phyloP scores from a whole-genome alignment of 2,888 invertebrate genomes.

The Agrochola litura region DNA sequence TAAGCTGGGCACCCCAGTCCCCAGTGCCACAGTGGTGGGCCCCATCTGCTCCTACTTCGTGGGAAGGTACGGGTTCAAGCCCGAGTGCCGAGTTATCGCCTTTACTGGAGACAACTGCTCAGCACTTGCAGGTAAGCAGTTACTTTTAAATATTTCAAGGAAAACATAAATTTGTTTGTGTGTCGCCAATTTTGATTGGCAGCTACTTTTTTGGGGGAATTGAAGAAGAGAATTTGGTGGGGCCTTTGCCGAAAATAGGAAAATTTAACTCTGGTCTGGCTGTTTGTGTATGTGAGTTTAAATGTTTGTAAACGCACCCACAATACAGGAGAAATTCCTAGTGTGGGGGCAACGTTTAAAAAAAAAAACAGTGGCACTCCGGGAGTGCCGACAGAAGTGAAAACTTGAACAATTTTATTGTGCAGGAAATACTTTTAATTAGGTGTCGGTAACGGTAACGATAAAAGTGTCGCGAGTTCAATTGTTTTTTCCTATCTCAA shows the following conservation, averaged over 20 bases:
- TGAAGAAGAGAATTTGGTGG: background rate
- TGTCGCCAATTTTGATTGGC: background rate
- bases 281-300: no score
- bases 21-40: conserved; percentile 93
- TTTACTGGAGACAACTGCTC: conserved; percentile 99
- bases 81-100: conserved; percentile 95
- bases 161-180: background rate
- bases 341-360: no score
- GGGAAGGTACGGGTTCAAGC: conserved; percentile 95
- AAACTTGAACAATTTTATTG: no score
- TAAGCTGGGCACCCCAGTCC: conserved; percentile 94
- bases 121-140: conserved; percentile 92
- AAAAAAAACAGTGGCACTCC: no score
- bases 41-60: conserved; percentile 94
- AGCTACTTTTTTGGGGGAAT: background rate
- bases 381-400: no score
- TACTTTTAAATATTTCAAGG: background rate
- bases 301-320: no score
- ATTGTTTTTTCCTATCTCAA: no score
- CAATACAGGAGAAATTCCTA: no score
- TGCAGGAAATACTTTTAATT: no score
- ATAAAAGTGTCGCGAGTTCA: no score
- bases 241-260: background rate
- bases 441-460: no score
- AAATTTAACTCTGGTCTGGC: no score